Evolutionary conservation across 1,140 invertebrate species (phyloP), one percentile per base, ranked within the genome.

Genomic region (Aphidius gifuensis): DNA sequence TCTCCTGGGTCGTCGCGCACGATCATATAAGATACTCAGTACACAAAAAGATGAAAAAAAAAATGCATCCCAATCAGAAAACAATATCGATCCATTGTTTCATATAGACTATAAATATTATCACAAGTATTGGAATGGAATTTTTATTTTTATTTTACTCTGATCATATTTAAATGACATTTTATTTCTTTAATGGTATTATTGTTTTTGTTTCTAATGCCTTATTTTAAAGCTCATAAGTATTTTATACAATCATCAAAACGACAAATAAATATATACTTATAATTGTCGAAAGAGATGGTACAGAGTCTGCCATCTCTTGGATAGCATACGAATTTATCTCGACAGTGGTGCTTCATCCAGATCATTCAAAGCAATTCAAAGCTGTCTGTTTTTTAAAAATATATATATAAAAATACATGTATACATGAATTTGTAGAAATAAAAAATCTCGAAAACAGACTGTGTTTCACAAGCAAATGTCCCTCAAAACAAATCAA

Each of bases 11-110:
- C 45, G 11, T 9, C 5, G 53, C 53, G 42, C 53, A 40, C 42
- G 53, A 42, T n/a, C 38, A 5, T 39, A 42, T 55, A 55, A 55
- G 43, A 55, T 55, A 38, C 40, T 53, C 39, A 6, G 39, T 43
- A 55, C 2, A 32, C 23, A 32, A 40, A 40, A 39, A 40, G 55
- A 40, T 46, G 16, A 9, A 16, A 49, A 21, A 23, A 8, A 47
- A 45, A 46, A 8, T 3, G 1, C 11, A 44, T 68, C 65, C 74
- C 78, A 79, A 80, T 80, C 78, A 74, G 71, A 80, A 80, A 80
- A 79, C 76, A 81, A 81, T 81, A 81, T 81, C 79, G 77, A 81
- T 80, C 77, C 79, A 81, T 81, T 81, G 79, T 81, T 78, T 66
- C 66, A 57, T 11, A 38, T 21, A 54, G 63, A 70, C 74, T 75